Evolutionary conservation across 2,797 vertebrate species (phyloP), one percentile per base, ranked within the genome.

Genomic region (Staurois parvus): DNA sequence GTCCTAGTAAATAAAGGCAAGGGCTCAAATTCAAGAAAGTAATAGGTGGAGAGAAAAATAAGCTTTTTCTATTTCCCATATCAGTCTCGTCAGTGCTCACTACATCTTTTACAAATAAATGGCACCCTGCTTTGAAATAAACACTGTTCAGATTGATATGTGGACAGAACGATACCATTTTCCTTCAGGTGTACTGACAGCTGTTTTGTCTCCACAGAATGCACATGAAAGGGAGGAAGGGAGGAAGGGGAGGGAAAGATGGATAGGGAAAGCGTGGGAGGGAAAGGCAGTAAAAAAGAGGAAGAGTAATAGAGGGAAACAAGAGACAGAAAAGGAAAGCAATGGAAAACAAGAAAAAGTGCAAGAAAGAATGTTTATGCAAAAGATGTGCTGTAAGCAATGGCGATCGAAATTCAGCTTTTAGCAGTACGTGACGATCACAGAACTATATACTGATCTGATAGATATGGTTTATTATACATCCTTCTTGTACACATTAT

Each of bases 181-280:
- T 76, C 83, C 26, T 81, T 66, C 26, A 81, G 64, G 48, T 81
- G 45, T 69, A 24, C 78, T 81, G 84, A 76, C 84, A 85, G 73
- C 78, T 81, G 72, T 66, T 69, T 74, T 81, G 77, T 75, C 84
- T 70, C 7, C 9, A 45, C 28, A 76, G 30, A 78, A 7, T 59
- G 68, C 68, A 67, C 13, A 52, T 24, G 24, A 42, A n/a, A 72
- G 37, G 24, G 15, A 34, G 32, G 34, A 26, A 37, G 30, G 19
- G 21, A 26, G 68, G 30, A n/a, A 28, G 29, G 6, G 19, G 24
- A 72, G 48, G 34, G 1, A n/a, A 81, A 59, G 32, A n/a, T 29
- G 13, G 28, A 66, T 66, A 66, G 34, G n/a, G 11, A 40, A 30
- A 72, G 19, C 24, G 70, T n/a, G 34, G 34, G 30, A 28, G 29